Percentiles rank a stretch among this genome's conserved stretches.
phyloP scores from a whole-genome alignment of 1,140 invertebrate genomes.

The Cherax destructor region DNA sequence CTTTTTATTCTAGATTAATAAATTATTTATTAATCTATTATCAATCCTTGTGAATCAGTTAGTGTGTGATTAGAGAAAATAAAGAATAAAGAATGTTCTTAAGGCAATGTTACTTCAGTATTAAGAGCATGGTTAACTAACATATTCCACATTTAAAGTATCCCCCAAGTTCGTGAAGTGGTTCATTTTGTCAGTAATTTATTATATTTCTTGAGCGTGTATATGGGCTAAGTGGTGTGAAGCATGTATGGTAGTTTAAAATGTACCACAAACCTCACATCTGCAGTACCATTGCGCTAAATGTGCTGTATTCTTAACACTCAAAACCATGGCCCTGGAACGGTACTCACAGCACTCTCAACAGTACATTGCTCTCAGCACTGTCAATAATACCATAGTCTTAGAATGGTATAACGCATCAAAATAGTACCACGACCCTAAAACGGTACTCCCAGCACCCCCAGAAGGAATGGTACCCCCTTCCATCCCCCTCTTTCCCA shows the following conservation, averaged over 20 bases:
- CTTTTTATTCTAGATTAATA: background rate
- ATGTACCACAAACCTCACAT: too few relatives aligned
- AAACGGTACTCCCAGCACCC: background rate
- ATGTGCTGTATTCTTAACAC: background rate
- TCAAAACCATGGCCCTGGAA: too few relatives aligned
- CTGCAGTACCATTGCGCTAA: too few relatives aligned
- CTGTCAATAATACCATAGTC: too few relatives aligned
- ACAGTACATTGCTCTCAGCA: too few relatives aligned
- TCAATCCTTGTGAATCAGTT: background rate
- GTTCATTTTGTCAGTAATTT: background rate
- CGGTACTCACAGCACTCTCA: too few relatives aligned
- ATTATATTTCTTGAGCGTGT: background rate
- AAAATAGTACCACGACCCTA: too few relatives aligned
- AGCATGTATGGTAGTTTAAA: background rate
- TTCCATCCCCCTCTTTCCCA: background rate
- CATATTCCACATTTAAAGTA: background rate
- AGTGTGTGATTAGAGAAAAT: slow-evolving; percentile 4
- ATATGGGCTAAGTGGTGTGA: background rate
- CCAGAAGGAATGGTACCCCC: background rate
- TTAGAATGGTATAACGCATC: too few relatives aligned
- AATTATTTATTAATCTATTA: background rate
- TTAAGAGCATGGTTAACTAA: background rate
- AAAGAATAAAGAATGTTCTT: background rate
- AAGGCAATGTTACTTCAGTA: background rate
- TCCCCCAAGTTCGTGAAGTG: background rate